Evolutionary conservation across 2,888 invertebrate genomes (phyloP).

Genomic region (Agriopis marginaria): DNA sequence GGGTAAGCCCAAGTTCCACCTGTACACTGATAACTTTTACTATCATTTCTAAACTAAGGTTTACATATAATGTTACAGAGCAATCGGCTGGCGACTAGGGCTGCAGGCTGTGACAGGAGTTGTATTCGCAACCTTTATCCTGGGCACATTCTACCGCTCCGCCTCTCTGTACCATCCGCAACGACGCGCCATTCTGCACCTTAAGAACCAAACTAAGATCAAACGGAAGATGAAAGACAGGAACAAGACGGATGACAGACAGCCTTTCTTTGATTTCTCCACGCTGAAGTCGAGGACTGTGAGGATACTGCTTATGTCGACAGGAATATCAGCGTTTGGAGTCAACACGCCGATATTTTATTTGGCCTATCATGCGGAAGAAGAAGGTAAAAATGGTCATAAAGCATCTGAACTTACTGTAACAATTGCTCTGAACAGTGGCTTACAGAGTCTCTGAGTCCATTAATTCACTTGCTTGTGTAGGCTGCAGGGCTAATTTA

Average conservation of each 20-base stretch:
- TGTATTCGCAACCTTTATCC: slow-evolving; percentile 93
- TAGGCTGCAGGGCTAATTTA: too few relatives aligned
- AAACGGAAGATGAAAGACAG: slow-evolving; percentile 94
- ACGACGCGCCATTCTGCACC: slow-evolving; percentile 93
- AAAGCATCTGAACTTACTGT: neutral
- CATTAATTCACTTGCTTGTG: too few relatives aligned
- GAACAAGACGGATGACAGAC: slow-evolving; percentile 91
- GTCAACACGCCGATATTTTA: slow-evolving; percentile 95
- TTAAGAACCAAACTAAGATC: slow-evolving; percentile 92
- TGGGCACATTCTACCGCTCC: slow-evolving; percentile 95
- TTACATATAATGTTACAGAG: slow-evolving; percentile 77
- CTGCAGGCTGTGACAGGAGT: slow-evolving; percentile 95
- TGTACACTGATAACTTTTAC: neutral
- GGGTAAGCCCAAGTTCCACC: too few relatives aligned
- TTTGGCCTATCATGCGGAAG: slow-evolving; percentile 92
- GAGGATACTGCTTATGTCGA: slow-evolving; percentile 92
- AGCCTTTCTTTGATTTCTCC: slow-evolving; percentile 95
- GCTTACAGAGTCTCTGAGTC: too few relatives aligned
- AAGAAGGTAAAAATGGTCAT: slow-evolving; percentile 85
- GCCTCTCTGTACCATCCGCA: slow-evolving; percentile 96
- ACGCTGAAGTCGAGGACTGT: slow-evolving; percentile 94
- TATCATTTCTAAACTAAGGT: neutral
- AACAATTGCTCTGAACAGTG: neutral
- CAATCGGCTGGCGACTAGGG: slow-evolving; percentile 93
- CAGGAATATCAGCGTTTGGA: slow-evolving; percentile 93